Evolutionary conservation across 1,140 invertebrate species (phyloP), one percentile per base, ranked within the genome.

Genomic region (Calephelis nemesis): DNA sequence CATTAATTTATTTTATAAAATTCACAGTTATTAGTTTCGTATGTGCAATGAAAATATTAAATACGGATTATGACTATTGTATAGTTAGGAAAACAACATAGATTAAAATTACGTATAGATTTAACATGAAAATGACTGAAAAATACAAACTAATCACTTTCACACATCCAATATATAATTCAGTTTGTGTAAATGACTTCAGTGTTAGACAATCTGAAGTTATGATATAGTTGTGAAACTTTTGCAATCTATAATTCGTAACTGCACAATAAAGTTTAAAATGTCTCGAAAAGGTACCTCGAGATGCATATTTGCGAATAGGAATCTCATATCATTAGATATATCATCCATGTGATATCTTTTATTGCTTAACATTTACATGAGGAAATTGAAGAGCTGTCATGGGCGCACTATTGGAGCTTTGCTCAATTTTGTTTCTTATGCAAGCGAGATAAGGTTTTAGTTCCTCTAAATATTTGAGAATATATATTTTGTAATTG

Each of bases 301-400:
- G 49, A 50, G 49, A 50, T 5, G n/a, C 13, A 13, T 7, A 50
- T 50, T 50, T 50, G 9, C 19, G 19, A 11, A 19, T 54, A 11
- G 3, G 52, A 54, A 54, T 54, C 50, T 54, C 50, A 54, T 54
- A 54, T 54, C 50, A 30, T 54, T 54, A 54, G 15, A 30, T 11
- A 13, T 52, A 5, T 52, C 15, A 52, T 19, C 15, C 15, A 13
- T 15, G 50, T 52, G 19, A 19, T 54, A 54, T 30, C 50, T 45
- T 45, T 42, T 0, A 52, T 52, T 7, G 15, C 6, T 54, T 15
- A 30, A 12, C 11, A 39, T 58, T 58, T 58, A 58, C 30, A 7
- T 9, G 42, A 11, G 52, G 10, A 58, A 58, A 9, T 6, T 58
- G 19, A 2, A 39, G 11, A 39, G 13, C 7, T 15, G 50, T 6